These are phyloP conservation scores for Nilaparvata lugens DNA, from an alignment of 1,140 invertebrate species.

Conservation along the genomic window DNA sequence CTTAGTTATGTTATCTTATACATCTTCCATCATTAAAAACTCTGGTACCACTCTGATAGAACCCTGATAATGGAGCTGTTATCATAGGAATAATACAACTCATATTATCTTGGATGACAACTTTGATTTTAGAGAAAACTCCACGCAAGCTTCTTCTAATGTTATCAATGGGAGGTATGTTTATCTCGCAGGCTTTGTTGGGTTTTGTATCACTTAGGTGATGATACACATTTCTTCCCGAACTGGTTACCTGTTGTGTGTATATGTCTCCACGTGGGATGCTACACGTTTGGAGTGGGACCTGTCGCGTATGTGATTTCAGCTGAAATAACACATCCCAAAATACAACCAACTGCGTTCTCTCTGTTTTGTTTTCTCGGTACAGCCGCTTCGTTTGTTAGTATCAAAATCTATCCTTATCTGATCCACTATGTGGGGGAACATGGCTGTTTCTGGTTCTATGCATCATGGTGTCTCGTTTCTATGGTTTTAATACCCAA, in stretches of 20 bases:
- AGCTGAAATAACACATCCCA: conserved; percentile 16
- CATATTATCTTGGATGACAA: conserved; percentile 38
- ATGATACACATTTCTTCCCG: conserved; percentile 22
- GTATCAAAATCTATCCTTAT: conserved; percentile 14
- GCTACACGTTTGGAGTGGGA: conserved; percentile 7
- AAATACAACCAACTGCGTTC: conserved; percentile 9
- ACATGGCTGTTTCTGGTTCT: conserved; percentile 19
- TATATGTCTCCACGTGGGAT: conserved; percentile 10
- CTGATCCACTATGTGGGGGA: conserved; percentile 5
- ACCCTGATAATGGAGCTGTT: conserved; percentile 50
- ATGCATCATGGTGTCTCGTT: conserved; percentile 10
- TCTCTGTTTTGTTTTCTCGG: conserved; percentile 5
- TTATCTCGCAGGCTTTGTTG: conserved; percentile 31
- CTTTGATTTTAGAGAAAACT: conserved; percentile 46
- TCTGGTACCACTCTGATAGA: conserved; percentile 58
- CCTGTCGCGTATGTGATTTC: conserved; percentile 13
- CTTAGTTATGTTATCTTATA: conserved; percentile 62
- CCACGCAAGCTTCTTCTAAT: conserved; percentile 47
- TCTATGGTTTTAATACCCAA: conserved; percentile 2
- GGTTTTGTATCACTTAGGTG: conserved; percentile 29
- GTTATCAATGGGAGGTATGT: conserved; percentile 39
- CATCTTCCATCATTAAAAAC: conserved; percentile 59
- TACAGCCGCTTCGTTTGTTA: conserved; percentile 8
- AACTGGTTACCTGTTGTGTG: conserved; percentile 22
- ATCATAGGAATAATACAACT: conserved; percentile 57